phyloP scores from a whole-genome alignment of 2,113 vertebrate species.

The Perca schrenkii region DNA sequence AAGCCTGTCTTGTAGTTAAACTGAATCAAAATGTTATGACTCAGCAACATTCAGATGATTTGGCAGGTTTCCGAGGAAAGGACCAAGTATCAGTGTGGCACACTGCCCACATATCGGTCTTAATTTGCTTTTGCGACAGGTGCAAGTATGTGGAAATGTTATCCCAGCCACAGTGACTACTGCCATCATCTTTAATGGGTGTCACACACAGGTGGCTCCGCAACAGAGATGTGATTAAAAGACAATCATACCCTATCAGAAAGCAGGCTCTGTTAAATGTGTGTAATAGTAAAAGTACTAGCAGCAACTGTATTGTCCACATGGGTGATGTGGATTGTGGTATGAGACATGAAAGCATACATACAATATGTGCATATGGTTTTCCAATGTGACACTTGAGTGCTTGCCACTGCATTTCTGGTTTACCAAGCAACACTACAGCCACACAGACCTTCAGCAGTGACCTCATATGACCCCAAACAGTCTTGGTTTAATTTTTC shows the following conservation, averaged over 20 bases:
- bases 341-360: background rate
- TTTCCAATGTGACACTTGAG: background rate
- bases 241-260: constrained; percentile 46
- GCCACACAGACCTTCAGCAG: background rate
- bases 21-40: constrained; percentile 37
- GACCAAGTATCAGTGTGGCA: constrained; percentile 43
- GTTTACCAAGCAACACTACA: background rate
- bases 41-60: constrained; percentile 39
- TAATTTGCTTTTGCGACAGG: constrained; percentile 69
- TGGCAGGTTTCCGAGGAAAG: constrained; percentile 57
- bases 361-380: background rate
- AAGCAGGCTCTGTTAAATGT: constrained; percentile 18
- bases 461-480: constrained; percentile 13
- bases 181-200: constrained; percentile 71
- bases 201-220: constrained; percentile 61
- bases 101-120: constrained; percentile 56
- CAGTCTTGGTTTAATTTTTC: constrained; percentile 22
- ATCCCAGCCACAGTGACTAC: constrained; percentile 58
- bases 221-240: constrained; percentile 73
- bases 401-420: background rate
- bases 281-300: background rate
- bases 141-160: constrained; percentile 75
- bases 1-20: constrained; percentile 4
- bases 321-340: background rate
- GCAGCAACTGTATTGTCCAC: background rate